Conservation (phyloP, 2,113 vertebrate species). For the Syrrhaptes paradoxus region DNA sequence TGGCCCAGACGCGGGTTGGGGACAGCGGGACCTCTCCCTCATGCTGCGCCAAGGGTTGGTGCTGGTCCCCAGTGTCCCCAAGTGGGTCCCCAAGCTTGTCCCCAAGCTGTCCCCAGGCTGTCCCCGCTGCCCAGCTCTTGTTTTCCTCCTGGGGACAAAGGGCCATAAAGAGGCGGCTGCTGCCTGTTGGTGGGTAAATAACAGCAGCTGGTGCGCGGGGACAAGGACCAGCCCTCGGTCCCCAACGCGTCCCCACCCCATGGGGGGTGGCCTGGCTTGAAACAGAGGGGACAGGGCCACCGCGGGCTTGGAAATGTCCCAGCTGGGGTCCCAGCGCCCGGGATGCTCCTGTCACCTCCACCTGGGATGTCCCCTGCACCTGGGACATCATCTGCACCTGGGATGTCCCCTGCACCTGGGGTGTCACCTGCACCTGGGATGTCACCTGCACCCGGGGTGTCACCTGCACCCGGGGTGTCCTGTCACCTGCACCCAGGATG, state of each 20-base stretch:
- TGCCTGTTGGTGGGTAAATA: not conserved
- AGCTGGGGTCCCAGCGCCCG: not conserved
- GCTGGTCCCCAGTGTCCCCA: not conserved
- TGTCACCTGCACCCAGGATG: not conserved
- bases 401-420: rapidly evolving
- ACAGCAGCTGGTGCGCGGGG: not conserved
- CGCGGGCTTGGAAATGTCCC: too few species aligned
- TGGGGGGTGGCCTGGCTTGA: too few species aligned
- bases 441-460: not conserved
- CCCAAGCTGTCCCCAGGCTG: too few species aligned
- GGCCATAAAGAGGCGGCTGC: not conserved
- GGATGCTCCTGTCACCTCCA: not conserved
- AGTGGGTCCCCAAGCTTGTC: too few species aligned
- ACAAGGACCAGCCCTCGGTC: rapidly evolving
- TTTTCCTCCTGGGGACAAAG: too few species aligned
- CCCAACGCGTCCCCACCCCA: not conserved
- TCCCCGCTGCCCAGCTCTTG: not conserved
- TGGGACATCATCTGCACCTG: not conserved
- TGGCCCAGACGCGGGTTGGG: rapidly evolving
- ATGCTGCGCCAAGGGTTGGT: too few species aligned
- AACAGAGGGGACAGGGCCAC: too few species aligned
- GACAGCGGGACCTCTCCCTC: not conserved
- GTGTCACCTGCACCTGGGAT: too few species aligned
- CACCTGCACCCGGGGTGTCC: not conserved
- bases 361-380: not conserved